Base-by-base conservation (phyloP, 2,888 invertebrate species). In the Pyrrhia umbra region DNA sequence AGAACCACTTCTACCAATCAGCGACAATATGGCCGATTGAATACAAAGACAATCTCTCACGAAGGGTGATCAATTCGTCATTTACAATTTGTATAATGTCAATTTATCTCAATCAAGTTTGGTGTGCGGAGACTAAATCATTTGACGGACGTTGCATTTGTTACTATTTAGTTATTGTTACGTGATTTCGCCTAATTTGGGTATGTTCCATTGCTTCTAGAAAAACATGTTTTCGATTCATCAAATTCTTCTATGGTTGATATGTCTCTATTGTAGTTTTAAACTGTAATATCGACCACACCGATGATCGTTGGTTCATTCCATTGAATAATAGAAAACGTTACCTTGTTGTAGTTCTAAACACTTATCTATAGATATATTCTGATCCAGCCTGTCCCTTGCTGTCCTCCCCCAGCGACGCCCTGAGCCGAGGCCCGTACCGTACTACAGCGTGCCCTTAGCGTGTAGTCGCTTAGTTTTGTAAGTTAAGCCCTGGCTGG, bases 1-100 rank as follows among this genome's bases (percentile, higher is more conserved):
- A 75, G 68, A 77, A 77, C 74, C 85, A 86, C 86, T 88, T 86
- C 84, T 84, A 82, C 80, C 88, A 90, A 90, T 89, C 88, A 88
- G 75, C 37, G 74, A 65, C 82, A 89, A 88, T 90, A 85, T 86
- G 78, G 65, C 63, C 77, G 81, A 86, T 86, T 85, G 85, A 80
- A 80, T 77, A 84, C 80, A 78, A 81, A 80, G 80, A 79, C 76
- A 81, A 77, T 81, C 83, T 84, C 79, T 81, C 81, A 86, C 86
- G 88, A 91, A 91, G 88, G 83, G 83, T 84, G 90, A 94, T 94
- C 90, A 90, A 91, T 94, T 94, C 88, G 94, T 94, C 94, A 93
- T 95, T 94, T 91, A 84, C 91, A 92, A 92, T 93, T 90, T 89
- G 87, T 90, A 83, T 90, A 94, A 94, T 92, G 93, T 94, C 94